phyloP scores from a whole-genome alignment of 2,797 vertebrate genomes.

The Podargus strigoides region DNA sequence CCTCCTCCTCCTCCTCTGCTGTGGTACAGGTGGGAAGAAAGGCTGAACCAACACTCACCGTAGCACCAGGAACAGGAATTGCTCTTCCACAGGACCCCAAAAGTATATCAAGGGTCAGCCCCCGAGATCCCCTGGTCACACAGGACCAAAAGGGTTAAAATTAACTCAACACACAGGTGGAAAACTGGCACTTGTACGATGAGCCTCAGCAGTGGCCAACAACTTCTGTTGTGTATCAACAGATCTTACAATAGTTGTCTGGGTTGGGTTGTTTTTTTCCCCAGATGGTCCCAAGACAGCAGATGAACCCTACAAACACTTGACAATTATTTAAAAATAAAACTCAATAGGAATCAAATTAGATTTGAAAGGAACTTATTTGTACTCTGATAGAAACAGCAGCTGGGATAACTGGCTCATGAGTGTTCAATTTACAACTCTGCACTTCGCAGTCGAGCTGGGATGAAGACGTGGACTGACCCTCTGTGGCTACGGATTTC shows the following conservation, averaged over 20 bases:
- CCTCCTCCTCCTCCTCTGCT: not conserved
- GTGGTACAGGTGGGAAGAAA: not conserved
- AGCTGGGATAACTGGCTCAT: not conserved
- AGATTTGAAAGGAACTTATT: not conserved
- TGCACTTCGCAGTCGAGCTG: not conserved
- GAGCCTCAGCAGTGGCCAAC: not conserved
- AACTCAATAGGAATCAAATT: not conserved
- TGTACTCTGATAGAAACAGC: not conserved
- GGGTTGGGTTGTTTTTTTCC: not conserved
- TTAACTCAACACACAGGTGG: not conserved
- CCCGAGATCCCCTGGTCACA: not conserved
- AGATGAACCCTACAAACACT: not conserved
- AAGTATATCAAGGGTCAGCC: accelerated
- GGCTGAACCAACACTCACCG: not conserved
- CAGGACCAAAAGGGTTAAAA: accelerated
- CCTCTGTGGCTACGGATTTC: not conserved
- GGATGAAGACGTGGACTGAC: not conserved
- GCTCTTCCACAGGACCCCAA: not conserved
- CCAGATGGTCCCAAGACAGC: not conserved
- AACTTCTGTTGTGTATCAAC: not conserved
- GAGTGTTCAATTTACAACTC: not conserved
- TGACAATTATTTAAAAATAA: not conserved
- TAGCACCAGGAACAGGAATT: accelerated
- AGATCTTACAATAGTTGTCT: not conserved
- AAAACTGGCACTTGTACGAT: accelerated